These are phyloP conservation scores for Rhagoletis zephyria DNA, from an alignment of 1,140 invertebrate species.

Conservation along the genomic window DNA sequence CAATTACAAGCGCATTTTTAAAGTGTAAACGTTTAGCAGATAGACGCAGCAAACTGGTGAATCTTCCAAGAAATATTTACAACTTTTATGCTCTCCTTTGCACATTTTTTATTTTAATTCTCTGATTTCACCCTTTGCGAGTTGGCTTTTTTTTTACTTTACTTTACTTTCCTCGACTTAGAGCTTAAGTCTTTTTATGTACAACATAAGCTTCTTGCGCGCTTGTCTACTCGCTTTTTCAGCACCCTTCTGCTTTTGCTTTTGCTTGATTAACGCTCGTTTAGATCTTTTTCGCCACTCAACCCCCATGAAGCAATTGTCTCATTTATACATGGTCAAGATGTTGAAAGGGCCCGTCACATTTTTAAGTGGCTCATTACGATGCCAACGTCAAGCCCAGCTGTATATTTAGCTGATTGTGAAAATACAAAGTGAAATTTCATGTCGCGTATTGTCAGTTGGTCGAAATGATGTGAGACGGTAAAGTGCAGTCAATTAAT, in stretches of 20 bases:
- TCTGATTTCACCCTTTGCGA: neutral
- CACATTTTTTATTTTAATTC: neutral
- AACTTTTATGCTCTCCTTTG: neutral
- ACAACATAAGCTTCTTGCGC: neutral
- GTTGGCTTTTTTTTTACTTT: too few relatives aligned
- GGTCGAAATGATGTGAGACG: neutral
- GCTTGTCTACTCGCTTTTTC: neutral
- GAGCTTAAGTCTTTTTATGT: neutral
- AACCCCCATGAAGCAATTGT: neutral
- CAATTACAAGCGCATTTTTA: too few relatives aligned
- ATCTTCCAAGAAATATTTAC: too few relatives aligned
- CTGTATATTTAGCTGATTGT: neutral
- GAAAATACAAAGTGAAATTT: neutral
- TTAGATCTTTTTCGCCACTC: neutral
- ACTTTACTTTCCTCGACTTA: too few relatives aligned
- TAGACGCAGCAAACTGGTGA: too few relatives aligned
- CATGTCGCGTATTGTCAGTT: neutral
- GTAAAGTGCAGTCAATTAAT: neutral
- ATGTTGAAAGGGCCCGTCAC: neutral
- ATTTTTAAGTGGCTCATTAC: conserved; percentile 47
- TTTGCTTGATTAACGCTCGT: neutral
- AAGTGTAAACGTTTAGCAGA: too few relatives aligned
- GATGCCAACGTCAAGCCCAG: conserved; percentile 19
- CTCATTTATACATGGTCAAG: conserved; percentile 54
- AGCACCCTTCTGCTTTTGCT: neutral